A percentile compares a stretch with the other conserved stretches of the same genome.
These are phyloP conservation scores for Drosophila robusta DNA, from an alignment of 2,888 invertebrate species.

Conservation along the genomic window DNA sequence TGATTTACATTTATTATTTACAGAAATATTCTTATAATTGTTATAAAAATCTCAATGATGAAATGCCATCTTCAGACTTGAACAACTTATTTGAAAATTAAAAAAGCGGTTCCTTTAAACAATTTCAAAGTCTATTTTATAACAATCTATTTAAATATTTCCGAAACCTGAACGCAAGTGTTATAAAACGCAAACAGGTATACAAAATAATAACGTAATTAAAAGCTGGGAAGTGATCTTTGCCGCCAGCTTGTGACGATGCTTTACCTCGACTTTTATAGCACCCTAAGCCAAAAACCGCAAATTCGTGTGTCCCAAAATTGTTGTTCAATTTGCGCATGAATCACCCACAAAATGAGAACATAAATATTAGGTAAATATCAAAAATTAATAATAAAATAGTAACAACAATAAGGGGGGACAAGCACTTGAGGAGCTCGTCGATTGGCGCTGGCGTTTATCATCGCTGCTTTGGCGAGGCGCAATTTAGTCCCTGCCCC, in stretches of 20 bases:
- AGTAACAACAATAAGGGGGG: slow-evolving; percentile 13
- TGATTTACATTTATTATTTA: too few species aligned
- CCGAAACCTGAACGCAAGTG: slow-evolving; percentile 25
- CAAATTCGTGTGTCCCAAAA: slow-evolving; percentile 27
- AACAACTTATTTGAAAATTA: background rate
- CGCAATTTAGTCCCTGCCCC: slow-evolving; percentile 17
- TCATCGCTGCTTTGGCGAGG: slow-evolving; percentile 17
- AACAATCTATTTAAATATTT: background rate
- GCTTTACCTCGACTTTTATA: slow-evolving; percentile 17
- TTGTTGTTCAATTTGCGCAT: slow-evolving; percentile 40
- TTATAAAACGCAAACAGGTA: slow-evolving; percentile 15
- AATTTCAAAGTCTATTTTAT: background rate
- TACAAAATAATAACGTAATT: slow-evolving; percentile 4
- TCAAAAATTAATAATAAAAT: slow-evolving; percentile 34
- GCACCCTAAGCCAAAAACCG: slow-evolving; percentile 13
- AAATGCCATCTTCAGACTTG: too few species aligned
- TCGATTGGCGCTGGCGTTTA: slow-evolving; percentile 42
- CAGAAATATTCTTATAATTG: too few species aligned
- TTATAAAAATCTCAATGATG: too few species aligned
- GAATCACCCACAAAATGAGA: slow-evolving; percentile 47
- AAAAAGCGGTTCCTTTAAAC: background rate
- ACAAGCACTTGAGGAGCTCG: slow-evolving; percentile 42
- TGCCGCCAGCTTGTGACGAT: slow-evolving; percentile 1
- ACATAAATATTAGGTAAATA: slow-evolving; percentile 23
- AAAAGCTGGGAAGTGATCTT: slow-evolving; percentile 16